These are phyloP conservation scores for Gymnobelideus leadbeateri DNA, from an alignment of 2,113 vertebrate species.

Conservation along the genomic window DNA sequence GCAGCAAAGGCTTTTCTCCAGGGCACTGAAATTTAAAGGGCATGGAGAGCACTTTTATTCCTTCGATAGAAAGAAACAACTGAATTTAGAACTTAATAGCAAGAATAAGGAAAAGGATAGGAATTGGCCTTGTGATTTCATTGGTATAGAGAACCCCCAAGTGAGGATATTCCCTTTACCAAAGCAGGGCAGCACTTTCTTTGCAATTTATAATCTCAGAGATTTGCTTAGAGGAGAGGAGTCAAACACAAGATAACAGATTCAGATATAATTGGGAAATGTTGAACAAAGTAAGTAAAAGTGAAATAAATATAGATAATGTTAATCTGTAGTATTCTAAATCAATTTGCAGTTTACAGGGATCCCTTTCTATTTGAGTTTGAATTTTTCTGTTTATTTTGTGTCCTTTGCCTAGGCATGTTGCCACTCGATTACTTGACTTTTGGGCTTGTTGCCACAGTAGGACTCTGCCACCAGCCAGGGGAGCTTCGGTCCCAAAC, in stretches of 20 bases:
- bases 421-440: too few relatives aligned
- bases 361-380: not conserved
- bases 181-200: not conserved
- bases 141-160: too few relatives aligned
- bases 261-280: not conserved
- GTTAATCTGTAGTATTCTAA: not conserved
- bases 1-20: not conserved
- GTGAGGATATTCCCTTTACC: not conserved
- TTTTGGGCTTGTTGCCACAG: too few relatives aligned
- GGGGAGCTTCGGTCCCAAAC: too few relatives aligned
- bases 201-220: not conserved
- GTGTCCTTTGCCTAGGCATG: too few relatives aligned
- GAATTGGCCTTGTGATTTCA: too few relatives aligned
- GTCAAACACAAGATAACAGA: not conserved
- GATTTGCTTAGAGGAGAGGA: not conserved
- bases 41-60: not conserved
- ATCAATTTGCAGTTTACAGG: not conserved
- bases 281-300: not conserved
- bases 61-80: not conserved
- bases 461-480: too few relatives aligned
- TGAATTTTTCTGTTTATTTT: too few relatives aligned
- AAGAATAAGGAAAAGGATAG: not conserved
- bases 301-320: not conserved
- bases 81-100: not conserved
- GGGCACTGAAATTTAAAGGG: not conserved